Base-by-base conservation (phyloP, 1,140 invertebrate species). In the Solen grandis region DNA sequence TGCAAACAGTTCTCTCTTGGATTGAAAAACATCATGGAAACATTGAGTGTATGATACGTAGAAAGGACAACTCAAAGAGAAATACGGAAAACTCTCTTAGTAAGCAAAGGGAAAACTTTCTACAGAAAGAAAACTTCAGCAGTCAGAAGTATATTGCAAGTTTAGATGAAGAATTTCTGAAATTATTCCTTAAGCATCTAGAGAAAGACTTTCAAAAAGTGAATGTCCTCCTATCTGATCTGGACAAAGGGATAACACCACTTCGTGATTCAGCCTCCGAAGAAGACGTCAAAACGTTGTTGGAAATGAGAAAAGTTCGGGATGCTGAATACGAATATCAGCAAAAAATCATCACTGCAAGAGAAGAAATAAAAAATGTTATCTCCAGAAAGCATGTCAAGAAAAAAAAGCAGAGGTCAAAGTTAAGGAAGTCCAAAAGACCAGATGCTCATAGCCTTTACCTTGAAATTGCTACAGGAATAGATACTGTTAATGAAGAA, bases 291-390 rank as follows among this genome's bases (percentile, higher is more conserved):
- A 3, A 29, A 4, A 52, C 25, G 29, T 29, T 80, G 25, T 33
- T 27, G 22, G 52, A 27, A 25, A 31, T 14, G 4, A 62, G 77
- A n/a, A 25, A 19, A 13, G 57, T 72, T 54, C 27, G 77, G 8
- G 33, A 70, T 55, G 55, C 38, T 36, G 46, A 63, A 5, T 25
- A 70, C 36, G 46, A 55, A 35, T 36, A 55, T 19, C 33, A 72
- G 16, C 41, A 52, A 8, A 52, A 38, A 27, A 13, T 60, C n/a
- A 63, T 62, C 38, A 36, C 41, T 36, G 77, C 69, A 50, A 72
- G 77, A 35, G 77, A 80, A 33, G 59, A 72, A 27, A 80, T 80
- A 22, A 80, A 80, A 38, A 80, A 80, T 55, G 77, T 80, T 22
- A 55, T 80, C 16, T 62, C 36, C 3, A 31, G 77, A 41, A 33